phyloP scores from a whole-genome alignment of 2,113 vertebrate species.

The Pedetes capensis region DNA sequence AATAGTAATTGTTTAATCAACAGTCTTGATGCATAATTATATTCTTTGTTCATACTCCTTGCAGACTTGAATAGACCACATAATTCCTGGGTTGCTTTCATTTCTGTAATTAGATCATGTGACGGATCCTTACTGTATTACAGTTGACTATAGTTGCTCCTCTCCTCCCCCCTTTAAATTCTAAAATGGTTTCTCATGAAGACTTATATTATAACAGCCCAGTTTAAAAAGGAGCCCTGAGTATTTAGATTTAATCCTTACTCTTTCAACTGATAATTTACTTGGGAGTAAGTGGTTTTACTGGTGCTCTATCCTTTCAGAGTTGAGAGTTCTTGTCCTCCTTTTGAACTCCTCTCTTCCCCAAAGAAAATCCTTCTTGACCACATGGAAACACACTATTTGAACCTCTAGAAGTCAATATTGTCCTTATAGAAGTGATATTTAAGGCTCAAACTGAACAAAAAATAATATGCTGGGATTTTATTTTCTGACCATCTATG shows the following conservation, averaged over 20 bases:
- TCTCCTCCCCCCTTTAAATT: conserved; percentile 49
- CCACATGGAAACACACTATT: neutral
- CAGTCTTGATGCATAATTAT: conserved; percentile 84
- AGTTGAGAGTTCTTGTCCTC: conserved; percentile 32
- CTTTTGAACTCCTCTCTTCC: conserved; percentile 44
- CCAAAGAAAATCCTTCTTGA: conserved; percentile 1
- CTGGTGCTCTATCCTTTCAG: neutral
- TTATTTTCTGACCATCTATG: conserved; percentile 42
- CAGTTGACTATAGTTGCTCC: conserved; percentile 65
- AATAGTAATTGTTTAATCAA: conserved; percentile 89
- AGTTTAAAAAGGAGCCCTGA: conserved; percentile 46
- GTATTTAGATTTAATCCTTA: conserved; percentile 69
- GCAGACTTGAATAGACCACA: conserved; percentile 84
- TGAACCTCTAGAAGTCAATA: neutral
- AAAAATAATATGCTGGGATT: conserved; percentile 14
- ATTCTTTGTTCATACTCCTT: conserved; percentile 84
- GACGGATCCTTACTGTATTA: conserved; percentile 75
- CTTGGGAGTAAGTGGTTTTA: conserved; percentile 52
- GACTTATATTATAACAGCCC: conserved; percentile 72
- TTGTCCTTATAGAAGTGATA: conserved; percentile 14
- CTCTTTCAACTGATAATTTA: conserved; percentile 56
- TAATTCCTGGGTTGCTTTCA: conserved; percentile 84
- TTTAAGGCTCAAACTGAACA: conserved; percentile 13
- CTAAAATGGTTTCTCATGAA: conserved; percentile 61
- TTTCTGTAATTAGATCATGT: conserved; percentile 82